Percentiles rank a stretch among this genome's conserved stretches.
These are phyloP conservation scores for Gymnarchus niloticus DNA, from an alignment of 2,113 vertebrate genomes.

Conservation along the genomic window DNA sequence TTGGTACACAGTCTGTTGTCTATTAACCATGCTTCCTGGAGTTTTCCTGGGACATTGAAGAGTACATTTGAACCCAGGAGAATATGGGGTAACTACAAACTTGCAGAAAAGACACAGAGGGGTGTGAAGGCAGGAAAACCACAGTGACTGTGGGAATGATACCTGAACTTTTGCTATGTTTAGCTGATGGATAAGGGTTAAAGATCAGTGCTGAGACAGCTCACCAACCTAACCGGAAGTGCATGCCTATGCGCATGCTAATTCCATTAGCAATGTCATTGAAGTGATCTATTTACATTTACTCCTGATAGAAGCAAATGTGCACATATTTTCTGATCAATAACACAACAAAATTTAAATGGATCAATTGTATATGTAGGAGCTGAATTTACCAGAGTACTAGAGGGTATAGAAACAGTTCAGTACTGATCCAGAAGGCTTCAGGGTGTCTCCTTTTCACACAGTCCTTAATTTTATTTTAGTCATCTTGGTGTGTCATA, in stretches of 20 bases:
- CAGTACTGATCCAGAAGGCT: too few species aligned
- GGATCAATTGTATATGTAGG: too few species aligned
- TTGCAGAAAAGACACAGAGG: neutral
- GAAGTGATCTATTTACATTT: neutral
- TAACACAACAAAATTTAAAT: too few species aligned
- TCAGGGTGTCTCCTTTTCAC: too few species aligned
- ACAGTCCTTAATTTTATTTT: neutral
- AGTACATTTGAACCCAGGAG: too few species aligned
- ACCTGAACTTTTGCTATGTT: neutral
- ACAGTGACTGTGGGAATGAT: neutral
- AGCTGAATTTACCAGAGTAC: too few species aligned
- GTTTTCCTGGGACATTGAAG: neutral
- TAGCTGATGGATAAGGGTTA: neutral
- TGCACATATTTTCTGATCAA: too few species aligned
- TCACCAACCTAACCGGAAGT: neutral
- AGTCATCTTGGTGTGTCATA: neutral
- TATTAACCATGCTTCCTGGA: neutral
- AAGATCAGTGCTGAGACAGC: neutral
- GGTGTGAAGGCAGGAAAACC: neutral
- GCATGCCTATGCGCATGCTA: neutral
- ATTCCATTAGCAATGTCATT: neutral
- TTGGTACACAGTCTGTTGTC: neutral
- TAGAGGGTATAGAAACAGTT: too few species aligned
- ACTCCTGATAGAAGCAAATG: neutral
- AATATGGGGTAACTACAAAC: neutral